Percentiles rank a stretch among this genome's conserved stretches.
Evolutionary conservation across 2,888 invertebrate species (phyloP).

Genomic region (Chaetoderma sp.): DNA sequence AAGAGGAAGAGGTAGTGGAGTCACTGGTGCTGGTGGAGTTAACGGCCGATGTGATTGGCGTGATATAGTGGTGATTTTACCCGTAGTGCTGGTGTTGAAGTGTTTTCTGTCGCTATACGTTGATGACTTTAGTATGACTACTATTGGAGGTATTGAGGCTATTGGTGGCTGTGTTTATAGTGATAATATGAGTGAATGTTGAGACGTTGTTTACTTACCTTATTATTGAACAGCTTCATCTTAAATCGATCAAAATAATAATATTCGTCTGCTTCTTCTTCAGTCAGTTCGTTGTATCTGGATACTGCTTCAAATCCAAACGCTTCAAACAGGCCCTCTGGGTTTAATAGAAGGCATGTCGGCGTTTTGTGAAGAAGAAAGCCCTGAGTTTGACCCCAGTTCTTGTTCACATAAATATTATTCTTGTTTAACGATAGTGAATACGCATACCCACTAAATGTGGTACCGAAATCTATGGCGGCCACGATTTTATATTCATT

Average conservation of each 20-base stretch:
- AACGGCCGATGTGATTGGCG: neutral
- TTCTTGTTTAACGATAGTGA: conserved; percentile 54
- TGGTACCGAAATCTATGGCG: conserved; percentile 62
- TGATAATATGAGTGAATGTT: no score
- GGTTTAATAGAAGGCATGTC: conserved; percentile 54
- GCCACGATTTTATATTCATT: conserved; percentile 56
- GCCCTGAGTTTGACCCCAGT: conserved; percentile 63
- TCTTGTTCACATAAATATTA: conserved; percentile 58
- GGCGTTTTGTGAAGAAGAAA: conserved; percentile 61
- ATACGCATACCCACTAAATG: conserved; percentile 62
- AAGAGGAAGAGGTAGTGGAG: neutral
- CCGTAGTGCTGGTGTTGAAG: no score
- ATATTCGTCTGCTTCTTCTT: conserved; percentile 54
- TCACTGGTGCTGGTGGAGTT: neutral
- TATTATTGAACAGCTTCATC: conserved; percentile 61
- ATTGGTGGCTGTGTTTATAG: no score
- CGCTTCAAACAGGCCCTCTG: conserved; percentile 56
- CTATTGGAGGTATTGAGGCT: no score
- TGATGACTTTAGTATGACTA: no score
- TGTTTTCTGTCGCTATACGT: no score
- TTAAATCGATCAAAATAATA: conserved; percentile 61
- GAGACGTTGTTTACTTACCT: conserved; percentile 40
- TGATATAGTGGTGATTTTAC: no score
- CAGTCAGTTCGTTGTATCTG: conserved; percentile 54
- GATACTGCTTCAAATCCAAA: conserved; percentile 62